Percentiles rank a stretch among this genome's conserved stretches.
Evolutionary conservation across 1,140 invertebrate genomes (phyloP).

Genomic region (Caenorhabditis remanei): DNA sequence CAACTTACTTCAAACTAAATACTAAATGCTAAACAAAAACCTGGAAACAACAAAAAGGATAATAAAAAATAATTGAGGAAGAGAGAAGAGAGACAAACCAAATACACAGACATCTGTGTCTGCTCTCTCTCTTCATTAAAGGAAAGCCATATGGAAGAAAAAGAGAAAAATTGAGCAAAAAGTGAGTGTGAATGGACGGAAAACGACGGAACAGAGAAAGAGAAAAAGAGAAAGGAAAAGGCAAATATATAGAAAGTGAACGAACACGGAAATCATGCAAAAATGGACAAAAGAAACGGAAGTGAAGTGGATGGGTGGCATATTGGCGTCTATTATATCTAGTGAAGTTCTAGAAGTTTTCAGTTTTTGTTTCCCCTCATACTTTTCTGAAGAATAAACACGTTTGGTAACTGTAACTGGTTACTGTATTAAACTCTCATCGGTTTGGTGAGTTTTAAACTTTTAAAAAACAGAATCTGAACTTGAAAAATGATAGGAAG

Average conservation of each 20-base stretch:
- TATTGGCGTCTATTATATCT: no score
- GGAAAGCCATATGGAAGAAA: slow-evolving; percentile 11
- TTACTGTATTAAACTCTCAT: no score
- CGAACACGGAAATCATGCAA: slow-evolving; percentile 50
- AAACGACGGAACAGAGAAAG: slow-evolving; percentile 33
- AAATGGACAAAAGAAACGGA: slow-evolving; percentile 29
- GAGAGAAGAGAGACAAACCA: not conserved
- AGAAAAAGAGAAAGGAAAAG: not conserved
- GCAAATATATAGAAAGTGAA: slow-evolving; percentile 19
- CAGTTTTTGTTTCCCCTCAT: no score
- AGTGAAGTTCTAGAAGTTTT: no score
- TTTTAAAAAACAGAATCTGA: no score
- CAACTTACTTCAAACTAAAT: no score
- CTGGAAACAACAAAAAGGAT: not conserved
- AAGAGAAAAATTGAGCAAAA: slow-evolving; percentile 16
- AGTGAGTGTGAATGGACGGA: slow-evolving; percentile 46
- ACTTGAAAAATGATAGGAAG: no score
- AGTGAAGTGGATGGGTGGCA: not conserved
- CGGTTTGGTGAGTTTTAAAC: no score
- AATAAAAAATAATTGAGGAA: not conserved
- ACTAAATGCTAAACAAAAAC: slow-evolving; percentile 10
- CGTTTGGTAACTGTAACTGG: no score
- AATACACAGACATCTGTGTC: not conserved
- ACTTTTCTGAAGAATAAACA: no score
- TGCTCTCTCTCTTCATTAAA: slow-evolving; percentile 13